Base-by-base conservation (phyloP, 2,888 invertebrate genomes). In the Eulithis testata region DNA sequence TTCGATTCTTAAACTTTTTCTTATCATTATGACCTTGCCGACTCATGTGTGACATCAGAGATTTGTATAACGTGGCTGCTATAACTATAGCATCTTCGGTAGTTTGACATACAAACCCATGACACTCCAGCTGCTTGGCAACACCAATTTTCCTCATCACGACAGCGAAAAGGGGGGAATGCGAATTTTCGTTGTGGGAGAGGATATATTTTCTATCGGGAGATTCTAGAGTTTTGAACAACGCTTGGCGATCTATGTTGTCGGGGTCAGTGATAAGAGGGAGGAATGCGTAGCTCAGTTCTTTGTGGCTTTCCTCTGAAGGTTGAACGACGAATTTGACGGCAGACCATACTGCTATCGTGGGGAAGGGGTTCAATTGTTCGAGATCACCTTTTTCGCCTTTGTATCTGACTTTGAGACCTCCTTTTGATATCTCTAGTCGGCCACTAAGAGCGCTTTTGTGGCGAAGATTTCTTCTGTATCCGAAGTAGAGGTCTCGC, bases 271-370 rank as follows among this genome's bases (percentile, higher is more conserved):
- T 96, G 69, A 97, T 96, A 11, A 98, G 89, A 3, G 98, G 98
- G 71, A 98, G 89, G 84, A 98, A 98, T 44, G 98, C 97, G 82
- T 95, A 96, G 77, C 94, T 94, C 36, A 93, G 80, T 37, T 94
- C 93, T 57, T 83, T 87, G 4, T 92, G 89, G 51, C 94, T 93
- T 61, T 94, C 94, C 71, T 94, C 94, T 36, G 92, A 88, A 11
- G 94, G 90, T 69, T 96, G 95, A 21, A 96, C 94, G 7, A 97
- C 96, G 82, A 98, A 96, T 85, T 97, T 97, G 2, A 98, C 96
- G 0, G 98, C 97, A 14, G 98, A 98, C 98, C 98, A 98, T 2
- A 98, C 98, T 1, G 98, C 98, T 86, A 98, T 98, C 53, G 97
- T 96, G 21, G 97, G 96, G 80, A 98, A 98, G 2, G 97, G 97